Conservation (phyloP, 2,888 invertebrate genomes). For the Troilus luridus region DNA sequence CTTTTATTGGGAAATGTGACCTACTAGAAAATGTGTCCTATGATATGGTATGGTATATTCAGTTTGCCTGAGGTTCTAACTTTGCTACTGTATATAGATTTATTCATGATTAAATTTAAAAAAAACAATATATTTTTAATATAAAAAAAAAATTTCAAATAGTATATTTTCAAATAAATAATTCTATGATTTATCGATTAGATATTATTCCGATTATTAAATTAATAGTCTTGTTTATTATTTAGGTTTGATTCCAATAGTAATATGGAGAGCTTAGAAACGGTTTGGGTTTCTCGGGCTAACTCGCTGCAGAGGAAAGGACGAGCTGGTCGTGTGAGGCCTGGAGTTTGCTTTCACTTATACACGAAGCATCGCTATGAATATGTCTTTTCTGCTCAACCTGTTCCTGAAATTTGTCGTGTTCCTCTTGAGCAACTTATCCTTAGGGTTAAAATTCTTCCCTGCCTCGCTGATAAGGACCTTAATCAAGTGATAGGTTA, state of each 20-base stretch:
- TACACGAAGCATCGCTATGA: constrained; percentile 79
- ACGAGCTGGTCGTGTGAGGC: constrained; percentile 90
- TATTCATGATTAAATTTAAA: no score
- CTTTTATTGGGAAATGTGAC: no score
- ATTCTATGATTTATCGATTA: no score
- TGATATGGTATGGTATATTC: no score
- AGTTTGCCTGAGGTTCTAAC: no score
- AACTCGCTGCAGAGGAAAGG: constrained; percentile 92
- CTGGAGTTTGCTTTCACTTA: constrained; percentile 89
- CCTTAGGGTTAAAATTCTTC: constrained; percentile 81
- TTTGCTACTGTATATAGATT: no score
- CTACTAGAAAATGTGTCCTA: no score
- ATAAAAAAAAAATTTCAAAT: no score
- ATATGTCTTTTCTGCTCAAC: constrained; percentile 79
- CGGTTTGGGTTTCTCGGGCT: constrained; percentile 91
- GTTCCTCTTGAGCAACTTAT: constrained; percentile 89
- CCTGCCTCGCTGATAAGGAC: constrained; percentile 71
- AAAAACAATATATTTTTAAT: no score
- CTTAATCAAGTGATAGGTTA: constrained; percentile 74
- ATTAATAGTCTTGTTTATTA: background rate
- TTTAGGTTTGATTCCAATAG: constrained; percentile 82
- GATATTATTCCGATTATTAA: no score
- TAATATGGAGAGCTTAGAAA: constrained; percentile 89
- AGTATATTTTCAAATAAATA: no score
- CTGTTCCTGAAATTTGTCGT: constrained; percentile 90